Base-by-base conservation (phyloP, 1,140 invertebrate genomes). In the Drosophila dunni region DNA sequence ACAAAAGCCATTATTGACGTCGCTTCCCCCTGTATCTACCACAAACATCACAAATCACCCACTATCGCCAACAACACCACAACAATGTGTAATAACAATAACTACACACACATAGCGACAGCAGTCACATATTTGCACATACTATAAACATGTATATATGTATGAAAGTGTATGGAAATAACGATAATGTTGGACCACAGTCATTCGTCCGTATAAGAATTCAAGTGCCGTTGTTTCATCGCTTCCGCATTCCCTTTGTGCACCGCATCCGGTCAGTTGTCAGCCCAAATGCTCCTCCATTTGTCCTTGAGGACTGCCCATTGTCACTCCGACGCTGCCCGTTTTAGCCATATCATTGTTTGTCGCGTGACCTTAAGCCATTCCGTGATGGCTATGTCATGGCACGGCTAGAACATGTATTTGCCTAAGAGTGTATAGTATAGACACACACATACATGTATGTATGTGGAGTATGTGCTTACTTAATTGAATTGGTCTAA, bases 351-450 rank as follows among this genome's bases (percentile, higher is more conserved):
- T 65, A 61, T 50, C 71, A 86, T 73, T 78, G 78, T 75, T 72
- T 50, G 64, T 86, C 56, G 83, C 83, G 83, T 88, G 83, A 88
- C 83, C 79, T 89, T 83, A 71, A 62, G 66, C 74, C 69, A 80
- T 79, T 75, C 74, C 71, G 58, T 58, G 56, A 38, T 45, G 48
- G 44, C 58, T 64, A 71, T 83, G 57, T 75, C 63, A 58, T 79
- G 84, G 54, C 42, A 54, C 64, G 40, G 53, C 61, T 54, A 62
- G 15, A 44, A 34, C 48, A 56, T 46, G 42, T 38, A 62, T 54
- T 29, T 44, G 29, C 20, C 45, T 40, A 62, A 17, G 29, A 36
- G 13, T 62, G 34, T 50, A 58, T 57, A 34, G 24, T 29, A 29
- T 29, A 29, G 6, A 29, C 24, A 29, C 24, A 42, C 33, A 34